Evolutionary conservation across 2,113 vertebrate species (phyloP).

Genomic region (Melanerpes aurifrons): DNA sequence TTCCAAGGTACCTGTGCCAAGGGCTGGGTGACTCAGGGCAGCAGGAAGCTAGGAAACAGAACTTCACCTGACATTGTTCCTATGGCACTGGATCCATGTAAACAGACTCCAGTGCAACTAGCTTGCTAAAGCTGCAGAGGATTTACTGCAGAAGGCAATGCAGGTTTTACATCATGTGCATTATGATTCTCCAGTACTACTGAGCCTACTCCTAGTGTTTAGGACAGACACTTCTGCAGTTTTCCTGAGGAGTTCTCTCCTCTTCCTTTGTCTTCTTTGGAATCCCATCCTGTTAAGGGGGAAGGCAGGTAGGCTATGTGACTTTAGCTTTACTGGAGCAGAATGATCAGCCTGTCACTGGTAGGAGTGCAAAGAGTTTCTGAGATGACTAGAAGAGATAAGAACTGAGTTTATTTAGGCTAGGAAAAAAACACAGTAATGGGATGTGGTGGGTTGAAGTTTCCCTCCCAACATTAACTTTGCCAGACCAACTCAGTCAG

Average conservation of each 20-base stretch:
- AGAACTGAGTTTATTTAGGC: neutral
- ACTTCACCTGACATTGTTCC: neutral
- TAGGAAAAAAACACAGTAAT: neutral
- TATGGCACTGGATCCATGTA: neutral
- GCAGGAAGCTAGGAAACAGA: neutral
- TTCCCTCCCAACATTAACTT: too few species aligned
- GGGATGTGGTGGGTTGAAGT: too few species aligned
- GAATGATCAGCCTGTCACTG: neutral
- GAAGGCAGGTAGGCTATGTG: neutral
- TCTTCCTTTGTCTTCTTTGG: neutral
- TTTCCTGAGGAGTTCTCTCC: neutral
- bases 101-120: conserved; percentile 11
- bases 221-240: neutral
- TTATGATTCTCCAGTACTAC: neutral
- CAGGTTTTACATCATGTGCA: neutral
- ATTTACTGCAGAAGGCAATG: neutral
- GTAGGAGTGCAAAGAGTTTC: neutral
- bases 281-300: neutral
- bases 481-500: too few species aligned
- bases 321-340: neutral
- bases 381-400: neutral
- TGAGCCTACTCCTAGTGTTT: neutral
- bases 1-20: neutral
- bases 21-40: neutral
- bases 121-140: neutral